Conservation (phyloP, 2,113 vertebrate species). For the Mirounga angustirostris region DNA sequence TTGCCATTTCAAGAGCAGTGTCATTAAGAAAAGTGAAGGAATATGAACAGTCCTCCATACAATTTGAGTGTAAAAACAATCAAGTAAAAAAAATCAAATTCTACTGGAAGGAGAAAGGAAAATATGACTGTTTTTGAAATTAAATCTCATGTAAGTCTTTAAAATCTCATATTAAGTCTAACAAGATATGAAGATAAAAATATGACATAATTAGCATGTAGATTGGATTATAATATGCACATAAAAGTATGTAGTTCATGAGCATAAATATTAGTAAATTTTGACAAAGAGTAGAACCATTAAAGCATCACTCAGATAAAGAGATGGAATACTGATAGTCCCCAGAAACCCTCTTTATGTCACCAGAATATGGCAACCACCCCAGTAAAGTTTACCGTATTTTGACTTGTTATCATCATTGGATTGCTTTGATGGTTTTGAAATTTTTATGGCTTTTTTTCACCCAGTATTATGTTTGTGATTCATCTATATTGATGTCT, state of each 20-base stretch:
- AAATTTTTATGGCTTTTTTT: neutral
- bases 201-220: neutral
- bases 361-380: too few relatives aligned
- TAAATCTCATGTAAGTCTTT: neutral
- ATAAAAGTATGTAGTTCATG: neutral
- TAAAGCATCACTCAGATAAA: neutral
- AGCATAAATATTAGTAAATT: neutral
- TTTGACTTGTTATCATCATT: neutral
- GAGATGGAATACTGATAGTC: neutral
- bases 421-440: neutral
- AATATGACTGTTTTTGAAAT: neutral
- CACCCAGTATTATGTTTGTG: neutral
- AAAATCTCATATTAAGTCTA: neutral
- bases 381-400: neutral
- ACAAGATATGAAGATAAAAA: neutral
- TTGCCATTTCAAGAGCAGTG: neutral
- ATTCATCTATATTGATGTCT: neutral
- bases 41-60: neutral
- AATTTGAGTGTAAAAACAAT: neutral
- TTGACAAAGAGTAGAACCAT: neutral
- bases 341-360: neutral
- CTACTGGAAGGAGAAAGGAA: neutral
- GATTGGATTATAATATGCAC: neutral
- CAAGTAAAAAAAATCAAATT: neutral
- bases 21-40: constrained; percentile 14